These are phyloP conservation scores for Erinaceus europaeus DNA, from an alignment of 2,113 vertebrate species.

Conservation along the genomic window DNA sequence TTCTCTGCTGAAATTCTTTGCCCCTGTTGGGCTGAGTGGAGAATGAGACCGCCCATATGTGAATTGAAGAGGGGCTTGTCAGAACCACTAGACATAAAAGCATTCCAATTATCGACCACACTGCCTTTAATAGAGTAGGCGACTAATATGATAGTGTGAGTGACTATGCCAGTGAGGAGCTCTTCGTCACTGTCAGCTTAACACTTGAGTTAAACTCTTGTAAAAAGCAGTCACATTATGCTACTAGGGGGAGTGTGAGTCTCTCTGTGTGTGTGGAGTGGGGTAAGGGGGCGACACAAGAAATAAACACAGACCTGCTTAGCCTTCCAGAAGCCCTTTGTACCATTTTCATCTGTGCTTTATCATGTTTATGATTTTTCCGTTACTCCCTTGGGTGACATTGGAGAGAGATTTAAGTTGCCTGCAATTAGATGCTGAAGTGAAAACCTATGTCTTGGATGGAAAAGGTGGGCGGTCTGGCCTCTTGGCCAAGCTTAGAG, in stretches of 20 bases:
- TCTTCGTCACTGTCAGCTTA: slow-evolving; percentile 90
- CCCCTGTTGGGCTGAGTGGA: slow-evolving; percentile 91
- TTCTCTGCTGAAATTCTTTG: slow-evolving; percentile 94
- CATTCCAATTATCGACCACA: slow-evolving; percentile 93
- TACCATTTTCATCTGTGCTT: slow-evolving; percentile 78
- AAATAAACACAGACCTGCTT: slow-evolving; percentile 84
- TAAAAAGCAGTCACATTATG: slow-evolving; percentile 89
- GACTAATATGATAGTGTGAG: slow-evolving; percentile 88
- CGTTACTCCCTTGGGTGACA: slow-evolving; percentile 63
- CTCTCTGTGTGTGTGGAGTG: too few relatives aligned
- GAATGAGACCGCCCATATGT: slow-evolving; percentile 87
- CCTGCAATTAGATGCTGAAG: slow-evolving; percentile 66
- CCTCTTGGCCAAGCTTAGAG: background rate
- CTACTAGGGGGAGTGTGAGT: slow-evolving; percentile 77
- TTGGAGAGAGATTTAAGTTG: slow-evolving; percentile 73
- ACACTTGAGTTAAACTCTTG: slow-evolving; percentile 90
- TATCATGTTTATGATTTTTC: slow-evolving; percentile 81
- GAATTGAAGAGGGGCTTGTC: slow-evolving; percentile 91
- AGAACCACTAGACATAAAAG: slow-evolving; percentile 94
- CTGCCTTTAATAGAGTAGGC: slow-evolving; percentile 87
- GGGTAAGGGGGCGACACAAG: too few relatives aligned
- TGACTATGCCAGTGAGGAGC: slow-evolving; percentile 85
- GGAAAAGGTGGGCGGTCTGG: background rate
- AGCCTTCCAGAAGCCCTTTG: slow-evolving; percentile 80
- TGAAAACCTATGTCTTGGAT: slow-evolving; percentile 27